Percentiles rank a stretch among this genome's conserved stretches.
Conservation (phyloP, 1,140 invertebrate genomes). For the Panagrolaimus sp. region DNA sequence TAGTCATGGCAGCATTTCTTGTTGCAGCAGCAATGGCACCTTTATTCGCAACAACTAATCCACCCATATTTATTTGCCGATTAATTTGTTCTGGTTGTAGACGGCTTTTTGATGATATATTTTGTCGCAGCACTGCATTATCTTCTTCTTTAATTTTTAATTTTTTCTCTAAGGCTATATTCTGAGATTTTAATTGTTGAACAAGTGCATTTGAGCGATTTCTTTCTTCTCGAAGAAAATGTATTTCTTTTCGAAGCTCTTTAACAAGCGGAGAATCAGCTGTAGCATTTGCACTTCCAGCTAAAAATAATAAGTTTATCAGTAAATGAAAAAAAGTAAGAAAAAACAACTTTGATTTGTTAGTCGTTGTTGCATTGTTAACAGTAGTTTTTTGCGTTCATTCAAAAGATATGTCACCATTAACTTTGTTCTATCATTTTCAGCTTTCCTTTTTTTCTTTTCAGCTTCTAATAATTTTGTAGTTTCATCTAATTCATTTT, state of each 20-base stretch:
- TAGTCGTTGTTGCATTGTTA: slow-evolving; percentile 1
- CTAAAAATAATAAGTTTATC: not conserved
- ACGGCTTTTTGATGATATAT: not conserved
- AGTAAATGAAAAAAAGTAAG: too few relatives aligned
- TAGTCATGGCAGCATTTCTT: too few relatives aligned
- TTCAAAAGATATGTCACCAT: not conserved
- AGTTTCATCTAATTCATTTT: not conserved
- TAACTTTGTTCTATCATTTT: not conserved
- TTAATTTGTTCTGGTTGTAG: not conserved
- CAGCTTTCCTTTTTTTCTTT: not conserved
- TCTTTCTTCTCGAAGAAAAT: not conserved
- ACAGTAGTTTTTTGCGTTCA: not conserved
- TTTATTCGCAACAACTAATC: slow-evolving; percentile 3
- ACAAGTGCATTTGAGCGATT: not conserved
- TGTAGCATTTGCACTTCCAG: not conserved
- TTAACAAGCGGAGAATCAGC: slow-evolving; percentile 10
- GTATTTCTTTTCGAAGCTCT: slow-evolving; percentile 8
- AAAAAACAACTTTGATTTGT: too few relatives aligned
- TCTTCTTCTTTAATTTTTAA: slow-evolving; percentile 14
- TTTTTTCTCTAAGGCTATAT: not conserved
- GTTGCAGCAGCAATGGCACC: not conserved
- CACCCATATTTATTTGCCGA: not conserved
- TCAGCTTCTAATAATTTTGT: not conserved
- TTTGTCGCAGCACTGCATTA: not conserved
- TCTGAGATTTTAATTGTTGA: not conserved